phyloP scores from a whole-genome alignment of 2,113 vertebrate species.

The Cyrtonyx montezumae region DNA sequence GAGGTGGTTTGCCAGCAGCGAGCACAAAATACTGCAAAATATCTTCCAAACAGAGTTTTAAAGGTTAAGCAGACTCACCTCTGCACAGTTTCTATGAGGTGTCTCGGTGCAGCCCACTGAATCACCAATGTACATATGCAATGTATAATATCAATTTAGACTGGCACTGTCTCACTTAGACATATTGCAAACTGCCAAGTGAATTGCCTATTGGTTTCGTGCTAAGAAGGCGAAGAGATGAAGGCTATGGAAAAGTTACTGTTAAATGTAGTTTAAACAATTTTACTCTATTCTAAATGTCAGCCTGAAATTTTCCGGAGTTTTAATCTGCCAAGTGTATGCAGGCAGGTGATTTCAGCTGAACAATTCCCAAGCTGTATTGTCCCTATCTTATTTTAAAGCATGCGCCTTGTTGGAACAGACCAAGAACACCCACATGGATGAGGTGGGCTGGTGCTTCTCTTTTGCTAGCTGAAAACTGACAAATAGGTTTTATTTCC shows the following conservation, averaged over 20 bases:
- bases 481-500: constrained; percentile 74
- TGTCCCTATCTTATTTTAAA: constrained; percentile 75
- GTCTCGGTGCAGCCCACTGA: neutral
- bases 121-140: neutral
- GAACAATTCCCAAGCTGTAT: constrained; percentile 68
- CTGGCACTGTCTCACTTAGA: constrained; percentile 31
- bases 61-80: neutral
- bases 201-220: constrained; percentile 26
- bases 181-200: constrained; percentile 2
- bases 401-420: constrained; percentile 64
- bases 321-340: constrained; percentile 74
- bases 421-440: constrained; percentile 75
- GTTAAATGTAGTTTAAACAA: constrained; percentile 73
- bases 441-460: constrained; percentile 69
- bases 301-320: constrained; percentile 73
- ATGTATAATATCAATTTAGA: neutral
- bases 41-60: neutral
- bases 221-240: constrained; percentile 41
- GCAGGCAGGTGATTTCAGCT: constrained; percentile 75
- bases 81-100: neutral
- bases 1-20: neutral
- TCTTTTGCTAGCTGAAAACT: constrained; percentile 49
- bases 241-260: constrained; percentile 68
- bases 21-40: neutral
- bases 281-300: constrained; percentile 77